Conservation (phyloP, 2,113 vertebrate species). For the Romanogobio albipinnatus region DNA sequence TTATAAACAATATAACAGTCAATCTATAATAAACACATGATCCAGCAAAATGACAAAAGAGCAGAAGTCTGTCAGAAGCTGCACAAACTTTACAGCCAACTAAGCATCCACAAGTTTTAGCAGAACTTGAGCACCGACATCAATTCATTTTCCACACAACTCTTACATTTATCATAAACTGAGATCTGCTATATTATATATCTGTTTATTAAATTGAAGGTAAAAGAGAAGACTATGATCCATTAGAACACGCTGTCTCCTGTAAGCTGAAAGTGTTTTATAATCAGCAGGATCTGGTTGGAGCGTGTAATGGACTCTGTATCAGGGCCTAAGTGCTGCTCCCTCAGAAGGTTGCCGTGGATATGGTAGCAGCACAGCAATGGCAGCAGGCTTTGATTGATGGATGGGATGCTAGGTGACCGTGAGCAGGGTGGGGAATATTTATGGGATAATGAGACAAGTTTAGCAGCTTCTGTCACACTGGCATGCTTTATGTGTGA, state of each 20-base stretch:
- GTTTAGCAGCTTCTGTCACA: constrained; percentile 33
- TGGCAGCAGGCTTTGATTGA: constrained; percentile 29
- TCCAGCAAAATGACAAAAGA: neutral
- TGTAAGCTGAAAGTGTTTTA: constrained; percentile 12
- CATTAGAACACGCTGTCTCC: constrained; percentile 20
- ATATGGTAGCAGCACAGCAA: constrained; percentile 19
- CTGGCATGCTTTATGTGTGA: constrained; percentile 23
- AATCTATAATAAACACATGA: neutral
- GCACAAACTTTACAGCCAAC: neutral
- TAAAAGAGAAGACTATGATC: constrained; percentile 21
- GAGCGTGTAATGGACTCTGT: constrained; percentile 26
- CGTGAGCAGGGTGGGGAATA: constrained; percentile 30
- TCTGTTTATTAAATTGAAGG: constrained; percentile 6
- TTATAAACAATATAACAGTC: neutral
- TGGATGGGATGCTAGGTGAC: constrained; percentile 44
- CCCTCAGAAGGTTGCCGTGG: constrained; percentile 25
- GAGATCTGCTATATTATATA: neutral
- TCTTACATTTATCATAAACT: neutral
- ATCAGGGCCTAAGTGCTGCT: neutral
- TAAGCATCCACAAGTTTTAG: neutral
- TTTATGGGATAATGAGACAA: constrained; percentile 47
- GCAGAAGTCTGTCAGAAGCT: neutral
- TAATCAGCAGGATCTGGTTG: constrained; percentile 16
- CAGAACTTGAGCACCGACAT: neutral
- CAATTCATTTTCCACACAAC: constrained; percentile 21